Base-by-base conservation (phyloP, 35 echinoderm and acorn worm genomes). In the Heliocidaris tuberculata region DNA sequence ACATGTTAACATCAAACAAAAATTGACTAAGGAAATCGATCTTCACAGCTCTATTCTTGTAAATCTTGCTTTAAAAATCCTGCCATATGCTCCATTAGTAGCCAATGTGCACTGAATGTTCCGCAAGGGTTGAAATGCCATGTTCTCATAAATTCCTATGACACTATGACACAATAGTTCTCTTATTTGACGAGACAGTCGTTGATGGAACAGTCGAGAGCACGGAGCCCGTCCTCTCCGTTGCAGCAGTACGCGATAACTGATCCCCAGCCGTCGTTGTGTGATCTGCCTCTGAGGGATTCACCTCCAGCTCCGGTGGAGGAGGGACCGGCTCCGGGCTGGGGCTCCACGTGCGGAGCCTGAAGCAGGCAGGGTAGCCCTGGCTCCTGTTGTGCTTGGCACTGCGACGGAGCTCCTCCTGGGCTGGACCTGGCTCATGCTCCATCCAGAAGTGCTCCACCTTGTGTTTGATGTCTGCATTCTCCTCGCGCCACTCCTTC, bases 401-500 rank as follows among this genome's bases (percentile, higher is more conserved):
- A 95, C 94, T 96, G 47, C 93, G 94, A 42, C 96, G 86, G 19
- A 95, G 90, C 59, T 85, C 88, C 29, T 96, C 97, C 65, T 96
- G 95, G 48, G 95, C 96, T 90, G 95, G 93, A 9, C 96, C 97
- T n/a, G 98, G 96, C 48, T 99, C 98, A 59, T 99, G 98, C 59
- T 97, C 95, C 95, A 96, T 96, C 98, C 98, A 99, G 92, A 99
- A 99, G 92, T 97, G 95, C 50, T 99, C 97, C 47, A 99, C 98
- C 86, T 99, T 99, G 30, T 93, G 35, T 85, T 96, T 96, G 94
- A 99, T 99, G 49, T 99, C 96, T 29, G 96, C 97, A 49, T 99
- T 99, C 70, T 99, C 98, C 35, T 99, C 98, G 21, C 96, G 95
- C 95, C 97, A 97, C 94, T 99, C 98, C 49, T 93, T 90, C 94